phyloP scores from a whole-genome alignment of 2,797 vertebrate genomes.

The Neomorphus geoffroyi region DNA sequence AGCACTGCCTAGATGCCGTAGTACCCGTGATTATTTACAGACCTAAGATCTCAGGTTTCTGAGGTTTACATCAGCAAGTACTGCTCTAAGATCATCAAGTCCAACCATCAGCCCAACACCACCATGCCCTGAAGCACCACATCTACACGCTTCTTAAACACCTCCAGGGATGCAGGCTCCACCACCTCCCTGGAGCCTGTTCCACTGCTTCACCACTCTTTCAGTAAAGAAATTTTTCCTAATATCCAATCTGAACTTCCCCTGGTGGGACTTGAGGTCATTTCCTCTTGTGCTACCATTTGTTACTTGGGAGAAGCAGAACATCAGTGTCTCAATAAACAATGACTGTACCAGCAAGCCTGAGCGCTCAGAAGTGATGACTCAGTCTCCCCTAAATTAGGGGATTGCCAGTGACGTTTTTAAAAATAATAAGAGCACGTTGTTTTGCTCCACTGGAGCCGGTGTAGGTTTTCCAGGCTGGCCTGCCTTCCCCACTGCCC shows the following conservation, averaged over 20 bases:
- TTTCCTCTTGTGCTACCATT: too few species aligned
- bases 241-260: too few species aligned
- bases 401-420: conserved; percentile 9
- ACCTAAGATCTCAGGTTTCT: background rate
- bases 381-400: conserved; percentile 8
- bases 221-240: too few species aligned
- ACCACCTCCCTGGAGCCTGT: too few species aligned
- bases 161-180: too few species aligned
- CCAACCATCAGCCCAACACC: too few species aligned
- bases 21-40: background rate
- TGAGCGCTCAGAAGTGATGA: background rate
- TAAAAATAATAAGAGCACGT: background rate
- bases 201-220: too few species aligned
- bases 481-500: background rate
- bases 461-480: background rate
- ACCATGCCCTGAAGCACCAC: too few species aligned
- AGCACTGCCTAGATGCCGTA: background rate
- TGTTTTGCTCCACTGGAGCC: background rate
- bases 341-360: background rate
- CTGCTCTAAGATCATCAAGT: background rate
- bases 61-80: background rate
- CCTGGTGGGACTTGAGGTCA: too few species aligned
- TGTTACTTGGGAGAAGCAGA: background rate
- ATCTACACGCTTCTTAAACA: too few species aligned
- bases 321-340: background rate